These are phyloP conservation scores for Lepidurus arcticus DNA, from an alignment of 1,140 invertebrate genomes.

Conservation along the genomic window DNA sequence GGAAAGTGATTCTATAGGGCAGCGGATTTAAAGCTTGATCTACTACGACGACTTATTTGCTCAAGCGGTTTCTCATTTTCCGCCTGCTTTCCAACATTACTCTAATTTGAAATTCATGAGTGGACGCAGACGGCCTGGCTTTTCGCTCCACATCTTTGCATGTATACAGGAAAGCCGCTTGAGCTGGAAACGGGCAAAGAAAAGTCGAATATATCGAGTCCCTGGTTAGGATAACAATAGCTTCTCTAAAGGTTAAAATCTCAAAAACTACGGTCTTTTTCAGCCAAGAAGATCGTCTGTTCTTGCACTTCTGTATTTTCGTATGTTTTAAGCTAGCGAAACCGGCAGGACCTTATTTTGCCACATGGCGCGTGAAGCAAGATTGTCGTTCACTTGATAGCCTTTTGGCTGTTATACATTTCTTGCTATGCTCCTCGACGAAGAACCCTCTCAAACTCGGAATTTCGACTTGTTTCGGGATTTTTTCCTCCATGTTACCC, in stretches of 20 bases:
- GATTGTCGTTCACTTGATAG: no score
- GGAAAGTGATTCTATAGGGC: no score
- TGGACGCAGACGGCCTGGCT: not conserved
- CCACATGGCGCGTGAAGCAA: no score
- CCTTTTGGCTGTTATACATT: no score
- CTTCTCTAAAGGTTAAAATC: not conserved
- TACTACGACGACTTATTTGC: not conserved
- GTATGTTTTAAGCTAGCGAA: no score
- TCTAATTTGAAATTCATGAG: slow-evolving; percentile 10
- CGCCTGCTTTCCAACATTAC: not conserved
- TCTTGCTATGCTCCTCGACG: no score
- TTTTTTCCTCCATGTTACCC: no score
- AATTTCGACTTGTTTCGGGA: no score
- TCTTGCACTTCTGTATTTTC: not conserved
- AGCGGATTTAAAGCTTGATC: not conserved
- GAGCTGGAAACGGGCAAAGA: not conserved
- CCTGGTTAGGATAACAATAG: not conserved
- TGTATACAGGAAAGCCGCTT: not conserved
- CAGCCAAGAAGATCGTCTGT: not conserved
- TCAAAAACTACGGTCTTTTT: not conserved
- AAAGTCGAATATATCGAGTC: not conserved
- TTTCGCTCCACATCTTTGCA: not conserved
- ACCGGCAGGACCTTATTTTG: no score
- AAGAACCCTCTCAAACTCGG: no score
- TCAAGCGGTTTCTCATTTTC: not conserved